Base-by-base conservation (phyloP, 1,140 invertebrate species). In the Homarus americanus region DNA sequence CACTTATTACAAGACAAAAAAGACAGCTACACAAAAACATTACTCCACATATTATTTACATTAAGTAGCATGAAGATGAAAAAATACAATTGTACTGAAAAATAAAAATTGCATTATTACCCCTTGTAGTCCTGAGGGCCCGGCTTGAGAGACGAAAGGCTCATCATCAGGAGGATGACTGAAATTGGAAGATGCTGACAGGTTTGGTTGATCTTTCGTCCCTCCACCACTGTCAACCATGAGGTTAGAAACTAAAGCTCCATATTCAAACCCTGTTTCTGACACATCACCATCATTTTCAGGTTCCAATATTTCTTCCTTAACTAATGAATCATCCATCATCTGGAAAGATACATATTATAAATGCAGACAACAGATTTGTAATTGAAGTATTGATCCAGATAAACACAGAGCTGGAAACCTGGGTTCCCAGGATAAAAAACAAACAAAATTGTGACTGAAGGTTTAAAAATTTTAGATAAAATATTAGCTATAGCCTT, bases 91-190 rank as follows among this genome's bases (percentile, higher is more conserved):
- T n/a, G n/a, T 7, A 69, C 28, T 28, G 5, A 69, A 28, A 32
- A 7, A 69, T 4, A 32, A 5, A 32, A 2, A 66, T 9, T 32
- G 24, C 12, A 49, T 49, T 7, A 38, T 85, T 75, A 85, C 83
- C 83, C 38, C 66, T 32, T 85, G 83, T 41, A 85, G 34, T 49
- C 83, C 83, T 49, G 83, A 85, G 49, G 83, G 83, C 32, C 83
- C 83, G 75, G 83, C 83, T 34, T 85, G 40, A 49, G 69, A 41
- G 41, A 49, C 34, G 34, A 41, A 85, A n/a, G 83, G 17, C 40
- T 75, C 38, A 38, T 49, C 83, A 73, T 85, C 72, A 15, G 72
- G 32, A 4, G 66, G 44, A 66, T 73, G 79, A 41, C 36, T 58
- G 32, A 34, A 82, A 69, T 24, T 28, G 32, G 79, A 58, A 36